phyloP scores from a whole-genome alignment of 2,888 invertebrate species.

The Brachypalpus laphriformis region DNA sequence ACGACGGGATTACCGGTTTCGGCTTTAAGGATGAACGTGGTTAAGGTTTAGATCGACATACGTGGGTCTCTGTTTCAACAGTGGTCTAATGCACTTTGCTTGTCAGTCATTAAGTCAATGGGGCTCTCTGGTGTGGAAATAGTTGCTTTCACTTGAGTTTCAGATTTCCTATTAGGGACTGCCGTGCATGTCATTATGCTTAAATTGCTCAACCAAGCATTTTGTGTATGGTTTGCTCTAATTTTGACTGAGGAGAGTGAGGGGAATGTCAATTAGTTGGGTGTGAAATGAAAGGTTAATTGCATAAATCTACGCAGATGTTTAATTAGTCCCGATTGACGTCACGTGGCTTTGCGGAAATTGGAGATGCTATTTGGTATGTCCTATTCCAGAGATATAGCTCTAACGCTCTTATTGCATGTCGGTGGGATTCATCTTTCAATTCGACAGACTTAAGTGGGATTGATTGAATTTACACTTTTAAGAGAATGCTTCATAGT shows the following conservation, averaged over 20 bases:
- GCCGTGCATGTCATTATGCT: conserved; percentile 30
- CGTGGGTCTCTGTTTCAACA: conserved; percentile 1
- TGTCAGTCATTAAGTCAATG: conserved; percentile 51
- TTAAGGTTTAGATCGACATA: conserved; percentile 10
- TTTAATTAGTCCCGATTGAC: conserved; percentile 1
- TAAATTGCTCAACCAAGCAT: conserved; percentile 2
- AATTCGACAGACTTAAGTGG: background rate
- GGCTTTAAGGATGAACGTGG: conserved; percentile 26
- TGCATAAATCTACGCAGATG: conserved; percentile 1
- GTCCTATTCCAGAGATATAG: background rate
- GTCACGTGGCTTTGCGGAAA: background rate
- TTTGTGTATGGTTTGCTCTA: background rate
- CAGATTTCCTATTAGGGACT: background rate
- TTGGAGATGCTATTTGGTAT: background rate
- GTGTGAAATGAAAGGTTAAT: conserved; percentile 26
- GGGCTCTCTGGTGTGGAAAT: conserved; percentile 23
- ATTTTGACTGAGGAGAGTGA: background rate
- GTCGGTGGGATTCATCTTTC: background rate
- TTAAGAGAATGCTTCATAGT: no score
- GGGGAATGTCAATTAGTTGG: background rate
- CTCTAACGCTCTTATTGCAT: background rate
- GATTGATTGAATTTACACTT: no score
- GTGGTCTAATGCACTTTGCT: conserved; percentile 41
- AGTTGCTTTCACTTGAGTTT: conserved; percentile 5
- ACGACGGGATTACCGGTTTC: conserved; percentile 17